A percentile compares a stretch with the other conserved stretches of the same genome.
phyloP scores from a whole-genome alignment of 2,113 vertebrate genomes.

The Hemiscyllium ocellatum region DNA sequence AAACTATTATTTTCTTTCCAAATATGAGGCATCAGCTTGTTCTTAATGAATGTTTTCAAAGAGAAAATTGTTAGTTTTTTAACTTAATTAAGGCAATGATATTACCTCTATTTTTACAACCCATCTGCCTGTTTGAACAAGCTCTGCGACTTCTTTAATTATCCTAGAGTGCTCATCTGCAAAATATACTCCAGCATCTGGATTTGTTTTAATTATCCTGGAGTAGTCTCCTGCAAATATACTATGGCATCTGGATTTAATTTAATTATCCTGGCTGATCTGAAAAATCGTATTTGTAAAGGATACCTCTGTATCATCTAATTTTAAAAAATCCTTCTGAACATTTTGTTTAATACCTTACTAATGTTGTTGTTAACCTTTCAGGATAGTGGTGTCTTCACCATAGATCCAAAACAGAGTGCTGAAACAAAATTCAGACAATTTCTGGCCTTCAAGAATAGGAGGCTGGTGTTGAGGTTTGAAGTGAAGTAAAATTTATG shows the following conservation, averaged over 20 bases:
- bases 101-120: slow-evolving; percentile 26
- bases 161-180: neutral
- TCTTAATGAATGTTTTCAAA: slow-evolving; percentile 2
- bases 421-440: neutral
- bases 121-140: neutral
- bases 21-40: neutral
- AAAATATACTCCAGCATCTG: neutral
- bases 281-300: neutral
- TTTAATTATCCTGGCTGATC: neutral
- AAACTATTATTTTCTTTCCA: slow-evolving; percentile 28
- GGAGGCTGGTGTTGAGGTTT: neutral
- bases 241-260: neutral
- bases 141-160: slow-evolving; percentile 14
- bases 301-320: neutral
- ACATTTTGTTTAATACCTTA: neutral
- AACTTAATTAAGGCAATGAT: neutral
- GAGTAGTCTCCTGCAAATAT: neutral
- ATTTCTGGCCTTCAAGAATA: neutral
- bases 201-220: slow-evolving; percentile 17
- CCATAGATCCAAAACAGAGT: neutral
- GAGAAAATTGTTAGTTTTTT: neutral
- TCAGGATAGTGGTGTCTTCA: neutral
- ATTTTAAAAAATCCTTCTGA: neutral
- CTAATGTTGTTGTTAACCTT: neutral
- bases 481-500: neutral